These are phyloP conservation scores for Saccostrea glomerata DNA, from an alignment of 1,140 invertebrate genomes.

Conservation along the genomic window DNA sequence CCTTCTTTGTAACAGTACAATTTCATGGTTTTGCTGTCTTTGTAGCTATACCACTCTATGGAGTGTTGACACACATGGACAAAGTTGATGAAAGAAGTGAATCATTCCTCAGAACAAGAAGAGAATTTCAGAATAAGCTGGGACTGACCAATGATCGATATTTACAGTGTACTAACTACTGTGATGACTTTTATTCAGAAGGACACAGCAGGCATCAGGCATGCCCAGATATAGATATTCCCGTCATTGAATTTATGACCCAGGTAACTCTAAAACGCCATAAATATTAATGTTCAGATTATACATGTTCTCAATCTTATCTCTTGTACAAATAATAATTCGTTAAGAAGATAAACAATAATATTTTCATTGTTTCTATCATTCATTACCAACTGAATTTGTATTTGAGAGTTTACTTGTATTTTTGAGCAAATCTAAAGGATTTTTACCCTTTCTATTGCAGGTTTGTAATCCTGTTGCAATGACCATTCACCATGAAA, in stretches of 20 bases:
- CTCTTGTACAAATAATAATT: not conserved
- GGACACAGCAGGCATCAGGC: not conserved
- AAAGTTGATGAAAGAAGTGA: not conserved
- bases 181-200: not conserved
- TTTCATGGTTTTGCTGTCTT: not conserved
- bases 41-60: not conserved
- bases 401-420: not conserved
- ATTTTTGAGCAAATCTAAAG: not conserved
- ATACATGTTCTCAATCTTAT: not conserved
- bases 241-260: not conserved
- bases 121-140: not conserved
- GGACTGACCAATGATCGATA: not conserved
- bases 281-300: not conserved
- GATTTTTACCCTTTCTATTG: not conserved
- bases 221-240: not conserved
- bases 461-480: not conserved
- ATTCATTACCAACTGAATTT: not conserved
- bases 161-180: not conserved
- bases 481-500: not conserved
- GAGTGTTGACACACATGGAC: not conserved
- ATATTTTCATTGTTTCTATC: not conserved
- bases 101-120: not conserved
- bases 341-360: not conserved
- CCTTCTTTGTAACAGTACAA: not conserved
- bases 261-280: not conserved